phyloP scores from a whole-genome alignment of 2,113 vertebrate species.

The Hyaena hyaena region DNA sequence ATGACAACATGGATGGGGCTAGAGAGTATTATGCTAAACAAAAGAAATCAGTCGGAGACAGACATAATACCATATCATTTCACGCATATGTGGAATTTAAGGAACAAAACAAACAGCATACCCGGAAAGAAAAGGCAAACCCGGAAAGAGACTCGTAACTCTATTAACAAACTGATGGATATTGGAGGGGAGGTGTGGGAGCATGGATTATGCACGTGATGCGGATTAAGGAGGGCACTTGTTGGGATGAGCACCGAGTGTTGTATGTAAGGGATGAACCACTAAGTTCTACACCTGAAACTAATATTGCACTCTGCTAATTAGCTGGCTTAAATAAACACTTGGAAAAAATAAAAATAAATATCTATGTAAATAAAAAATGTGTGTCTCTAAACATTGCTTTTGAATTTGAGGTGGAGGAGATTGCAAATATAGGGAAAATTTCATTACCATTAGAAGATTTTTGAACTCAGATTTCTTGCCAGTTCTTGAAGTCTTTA shows the following conservation, averaged over 20 bases:
- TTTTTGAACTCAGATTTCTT: neutral
- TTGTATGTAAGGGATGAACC: neutral
- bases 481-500: neutral
- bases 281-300: neutral
- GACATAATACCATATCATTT: neutral
- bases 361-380: neutral
- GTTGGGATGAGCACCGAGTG: neutral
- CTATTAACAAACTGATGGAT: too few species aligned
- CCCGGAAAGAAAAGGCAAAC: neutral
- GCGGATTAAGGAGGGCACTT: neutral
- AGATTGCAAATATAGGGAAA: neutral
- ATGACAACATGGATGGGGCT: neutral
- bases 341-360: neutral
- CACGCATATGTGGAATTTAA: neutral
- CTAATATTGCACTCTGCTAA: neutral
- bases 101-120: neutral
- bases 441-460: neutral
- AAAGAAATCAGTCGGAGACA: neutral
- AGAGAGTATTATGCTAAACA: too few species aligned
- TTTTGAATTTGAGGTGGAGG: neutral
- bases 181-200: too few species aligned
- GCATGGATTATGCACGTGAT: neutral
- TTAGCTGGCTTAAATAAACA: neutral
- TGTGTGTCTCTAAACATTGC: neutral
- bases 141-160: neutral